phyloP scores from a whole-genome alignment of 1,140 invertebrate genomes.

The Polypedilum vanderplanki region DNA sequence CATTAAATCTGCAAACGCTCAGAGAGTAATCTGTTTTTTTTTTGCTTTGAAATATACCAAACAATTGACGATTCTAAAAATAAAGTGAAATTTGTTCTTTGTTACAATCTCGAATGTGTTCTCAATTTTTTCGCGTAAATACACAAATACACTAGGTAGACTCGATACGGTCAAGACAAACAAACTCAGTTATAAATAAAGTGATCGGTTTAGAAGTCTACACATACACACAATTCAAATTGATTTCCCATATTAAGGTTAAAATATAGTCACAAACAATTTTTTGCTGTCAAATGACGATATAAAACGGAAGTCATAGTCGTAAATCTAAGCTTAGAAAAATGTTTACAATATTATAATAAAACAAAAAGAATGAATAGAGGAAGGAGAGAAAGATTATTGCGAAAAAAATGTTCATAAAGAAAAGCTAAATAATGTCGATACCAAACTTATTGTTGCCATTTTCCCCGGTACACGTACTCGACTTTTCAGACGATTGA shows the following conservation, averaged over 20 bases:
- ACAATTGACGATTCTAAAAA: too few species aligned
- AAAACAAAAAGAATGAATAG: not conserved
- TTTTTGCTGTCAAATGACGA: not conserved
- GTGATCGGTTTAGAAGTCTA: not conserved
- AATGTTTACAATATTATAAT: slow-evolving; percentile 1
- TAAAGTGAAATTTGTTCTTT: too few species aligned
- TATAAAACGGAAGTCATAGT: not conserved
- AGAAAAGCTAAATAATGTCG: not conserved
- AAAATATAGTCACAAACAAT: slow-evolving; percentile 1
- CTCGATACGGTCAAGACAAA: too few species aligned
- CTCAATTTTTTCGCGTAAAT: too few species aligned
- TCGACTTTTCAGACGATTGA: too few species aligned
- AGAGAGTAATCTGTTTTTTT: too few species aligned
- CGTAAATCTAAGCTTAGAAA: not conserved
- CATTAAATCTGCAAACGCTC: too few species aligned
- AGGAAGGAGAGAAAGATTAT: not conserved
- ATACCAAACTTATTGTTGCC: not conserved
- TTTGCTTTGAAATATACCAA: too few species aligned
- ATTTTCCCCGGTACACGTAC: not conserved
- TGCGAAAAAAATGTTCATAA: not conserved
- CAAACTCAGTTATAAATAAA: not conserved
- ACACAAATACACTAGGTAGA: too few species aligned
- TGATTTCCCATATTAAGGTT: not conserved
- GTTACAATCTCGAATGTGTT: too few species aligned
- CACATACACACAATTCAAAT: not conserved